Evolutionary conservation across 2,888 invertebrate species (phyloP).

Genomic region (Liopterus haemorrhoidalis): DNA sequence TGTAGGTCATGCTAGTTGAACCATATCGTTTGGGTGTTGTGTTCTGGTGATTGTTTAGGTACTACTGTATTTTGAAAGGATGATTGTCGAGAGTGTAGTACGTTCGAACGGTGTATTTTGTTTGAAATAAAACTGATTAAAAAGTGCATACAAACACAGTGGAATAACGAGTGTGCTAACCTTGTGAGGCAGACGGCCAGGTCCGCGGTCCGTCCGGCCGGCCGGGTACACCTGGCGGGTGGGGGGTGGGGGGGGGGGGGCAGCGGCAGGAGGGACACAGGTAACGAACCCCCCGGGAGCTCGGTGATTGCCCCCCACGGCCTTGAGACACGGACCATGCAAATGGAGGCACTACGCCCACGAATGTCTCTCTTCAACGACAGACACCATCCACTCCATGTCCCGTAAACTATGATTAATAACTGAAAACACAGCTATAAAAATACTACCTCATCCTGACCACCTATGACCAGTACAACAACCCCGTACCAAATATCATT

Average conservation of each 20-base stretch:
- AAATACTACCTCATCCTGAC: too few relatives aligned
- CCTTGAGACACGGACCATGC: slow-evolving; percentile 23
- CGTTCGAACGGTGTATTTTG: slow-evolving; percentile 6
- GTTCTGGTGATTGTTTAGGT: too few relatives aligned
- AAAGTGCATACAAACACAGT: slow-evolving; percentile 19
- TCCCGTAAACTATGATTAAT: too few relatives aligned
- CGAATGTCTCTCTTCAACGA: background rate
- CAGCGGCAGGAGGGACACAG: background rate
- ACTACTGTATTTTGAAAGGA: too few relatives aligned
- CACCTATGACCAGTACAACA: too few relatives aligned
- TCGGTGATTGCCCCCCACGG: slow-evolving; percentile 19
- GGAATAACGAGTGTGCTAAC: slow-evolving; percentile 18
- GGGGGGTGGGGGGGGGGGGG: slow-evolving; percentile 1
- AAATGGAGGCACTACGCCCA: slow-evolving; percentile 9
- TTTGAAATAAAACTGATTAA: slow-evolving; percentile 18
- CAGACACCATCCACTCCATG: too few relatives aligned
- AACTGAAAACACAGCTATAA: too few relatives aligned
- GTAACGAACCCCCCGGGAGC: slow-evolving; percentile 18
- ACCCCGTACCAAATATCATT: too few relatives aligned
- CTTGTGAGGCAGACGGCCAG: slow-evolving; percentile 1
- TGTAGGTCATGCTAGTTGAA: too few relatives aligned
- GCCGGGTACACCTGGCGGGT: slow-evolving; percentile 12
- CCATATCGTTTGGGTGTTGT: too few relatives aligned
- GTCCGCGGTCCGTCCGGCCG: background rate
- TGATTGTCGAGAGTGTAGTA: too few relatives aligned